Evolutionary conservation across 2,797 vertebrate genomes (phyloP).

Genomic region (Mormyrops attenuatus): DNA sequence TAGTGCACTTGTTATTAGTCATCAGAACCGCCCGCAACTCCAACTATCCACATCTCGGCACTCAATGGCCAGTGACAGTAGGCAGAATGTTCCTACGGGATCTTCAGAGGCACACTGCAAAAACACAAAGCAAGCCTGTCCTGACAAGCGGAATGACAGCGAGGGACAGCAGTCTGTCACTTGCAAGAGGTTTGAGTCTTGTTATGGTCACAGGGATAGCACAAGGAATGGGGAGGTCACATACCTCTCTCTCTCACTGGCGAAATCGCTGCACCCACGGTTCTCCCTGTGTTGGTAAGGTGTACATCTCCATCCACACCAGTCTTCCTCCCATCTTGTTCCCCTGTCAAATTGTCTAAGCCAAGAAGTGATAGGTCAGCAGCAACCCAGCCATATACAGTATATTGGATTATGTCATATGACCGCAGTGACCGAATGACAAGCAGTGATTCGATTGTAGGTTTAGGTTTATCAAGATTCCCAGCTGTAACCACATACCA

Average conservation of each 20-base stretch:
- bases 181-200: not conserved
- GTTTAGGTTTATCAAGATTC: not conserved
- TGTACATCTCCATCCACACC: not conserved
- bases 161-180: not conserved
- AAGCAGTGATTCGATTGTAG: not conserved
- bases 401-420: not conserved
- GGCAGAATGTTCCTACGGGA: not conserved
- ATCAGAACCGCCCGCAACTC: not conserved
- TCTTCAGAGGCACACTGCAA: not conserved
- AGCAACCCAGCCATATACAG: not conserved
- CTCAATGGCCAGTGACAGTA: not conserved
- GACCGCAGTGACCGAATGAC: not conserved
- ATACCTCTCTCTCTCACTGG: conserved; percentile 32
- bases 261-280: not conserved
- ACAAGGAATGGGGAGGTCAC: conserved; percentile 8
- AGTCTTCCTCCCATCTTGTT: conserved; percentile 38
- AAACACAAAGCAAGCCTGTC: not conserved
- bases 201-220: not conserved
- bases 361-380: conserved; percentile 18
- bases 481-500: not conserved
- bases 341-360: conserved; percentile 49
- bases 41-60: not conserved
- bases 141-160: not conserved
- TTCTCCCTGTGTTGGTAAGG: not conserved
- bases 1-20: not conserved